phyloP scores from a whole-genome alignment of 2,888 invertebrate species.

The Steinernema scapterisci region DNA sequence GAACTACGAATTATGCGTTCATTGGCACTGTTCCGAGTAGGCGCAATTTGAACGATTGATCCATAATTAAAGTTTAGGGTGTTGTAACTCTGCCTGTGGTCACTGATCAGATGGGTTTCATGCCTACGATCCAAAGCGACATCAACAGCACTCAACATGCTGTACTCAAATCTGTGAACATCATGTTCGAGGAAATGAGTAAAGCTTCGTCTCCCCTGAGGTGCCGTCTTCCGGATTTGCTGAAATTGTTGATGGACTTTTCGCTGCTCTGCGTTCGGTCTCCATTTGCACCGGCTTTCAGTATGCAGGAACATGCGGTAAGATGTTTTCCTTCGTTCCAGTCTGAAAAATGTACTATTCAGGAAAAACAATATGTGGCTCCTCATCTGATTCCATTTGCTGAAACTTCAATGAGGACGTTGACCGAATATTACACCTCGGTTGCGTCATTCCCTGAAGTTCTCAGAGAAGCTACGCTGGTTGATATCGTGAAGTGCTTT shows the following conservation, averaged over 20 bases:
- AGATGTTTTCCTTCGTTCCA: too few species aligned
- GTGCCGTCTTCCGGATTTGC: constrained; percentile 68
- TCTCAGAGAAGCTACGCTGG: constrained; percentile 77
- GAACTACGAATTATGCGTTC: constrained; percentile 49
- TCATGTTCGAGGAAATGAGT: constrained; percentile 9
- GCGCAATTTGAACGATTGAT: not conserved
- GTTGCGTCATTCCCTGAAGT: constrained; percentile 78
- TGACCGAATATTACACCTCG: constrained; percentile 78
- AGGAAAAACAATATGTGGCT: not conserved
- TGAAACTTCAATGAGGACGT: constrained; percentile 79
- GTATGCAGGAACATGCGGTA: not conserved
- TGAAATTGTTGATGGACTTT: constrained; percentile 69
- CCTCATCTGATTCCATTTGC: constrained; percentile 82
- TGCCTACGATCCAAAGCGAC: not conserved
- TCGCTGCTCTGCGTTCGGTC: constrained; percentile 59
- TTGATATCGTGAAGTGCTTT: constrained; percentile 74
- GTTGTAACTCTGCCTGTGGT: constrained; percentile 82
- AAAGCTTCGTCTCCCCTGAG: constrained; percentile 41
- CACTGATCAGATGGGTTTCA: constrained; percentile 78
- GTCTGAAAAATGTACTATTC: constrained; percentile 31
- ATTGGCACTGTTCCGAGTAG: constrained; percentile 47
- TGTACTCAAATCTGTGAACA: not conserved
- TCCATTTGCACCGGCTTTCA: constrained; percentile 32
- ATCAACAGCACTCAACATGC: constrained; percentile 2
- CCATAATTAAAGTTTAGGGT: constrained; percentile 75